These are phyloP conservation scores for Himalopsyche japonica DNA, from an alignment of 2,888 invertebrate species.

Conservation along the genomic window DNA sequence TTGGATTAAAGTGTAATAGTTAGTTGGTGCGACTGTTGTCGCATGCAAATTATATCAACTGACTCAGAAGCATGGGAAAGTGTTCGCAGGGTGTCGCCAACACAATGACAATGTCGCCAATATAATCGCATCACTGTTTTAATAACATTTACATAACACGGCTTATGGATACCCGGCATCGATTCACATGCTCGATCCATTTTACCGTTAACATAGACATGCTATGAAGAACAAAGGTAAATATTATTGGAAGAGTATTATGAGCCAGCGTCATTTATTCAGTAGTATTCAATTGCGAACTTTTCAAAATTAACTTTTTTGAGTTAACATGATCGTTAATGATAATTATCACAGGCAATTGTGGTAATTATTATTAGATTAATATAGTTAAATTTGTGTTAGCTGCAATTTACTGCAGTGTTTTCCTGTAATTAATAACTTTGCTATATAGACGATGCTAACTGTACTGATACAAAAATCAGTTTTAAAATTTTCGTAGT, in stretches of 20 bases:
- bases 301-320: too few relatives aligned
- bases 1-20: not conserved
- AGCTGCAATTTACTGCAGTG: too few relatives aligned
- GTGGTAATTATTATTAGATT: too few relatives aligned
- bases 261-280: too few relatives aligned
- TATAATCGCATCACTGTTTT: not conserved
- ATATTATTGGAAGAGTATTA: not conserved
- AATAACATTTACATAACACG: not conserved
- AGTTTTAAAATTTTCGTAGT: too few relatives aligned
- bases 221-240: not conserved
- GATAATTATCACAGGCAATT: too few relatives aligned
- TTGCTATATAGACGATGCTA: too few relatives aligned
- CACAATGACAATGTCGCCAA: not conserved
- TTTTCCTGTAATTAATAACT: too few relatives aligned
- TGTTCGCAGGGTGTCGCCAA: not conserved
- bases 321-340: too few relatives aligned
- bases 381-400: too few relatives aligned
- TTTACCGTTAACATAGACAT: not conserved
- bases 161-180: not conserved
- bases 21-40: not conserved
- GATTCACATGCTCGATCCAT: not conserved
- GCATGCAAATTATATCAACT: constrained; percentile 21
- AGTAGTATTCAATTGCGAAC: too few relatives aligned
- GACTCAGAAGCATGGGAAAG: constrained; percentile 29
- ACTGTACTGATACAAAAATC: too few relatives aligned